Base-by-base conservation (phyloP, 2,888 invertebrate genomes). In the Hipparchia sbordonii region DNA sequence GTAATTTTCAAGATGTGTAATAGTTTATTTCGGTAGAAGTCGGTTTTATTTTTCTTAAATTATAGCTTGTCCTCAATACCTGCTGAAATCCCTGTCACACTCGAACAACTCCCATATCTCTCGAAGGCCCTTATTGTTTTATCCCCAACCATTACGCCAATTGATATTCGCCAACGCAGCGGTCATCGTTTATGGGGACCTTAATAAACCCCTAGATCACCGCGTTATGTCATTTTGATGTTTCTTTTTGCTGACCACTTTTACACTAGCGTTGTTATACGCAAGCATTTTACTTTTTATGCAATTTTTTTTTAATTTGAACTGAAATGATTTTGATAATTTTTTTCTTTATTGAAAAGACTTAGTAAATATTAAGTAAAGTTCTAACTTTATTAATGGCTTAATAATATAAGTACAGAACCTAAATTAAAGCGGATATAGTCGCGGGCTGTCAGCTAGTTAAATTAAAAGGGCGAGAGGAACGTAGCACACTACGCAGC, bases 191-290 rank as follows among this genome's bases (percentile, higher is more conserved):
- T 75, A 71, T 71, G 68, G 39, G 51, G 61, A 72, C 77, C 77
- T 73, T 75, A 76, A 78, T 80, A 79, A 78, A 77, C 77, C 77
- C 73, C 73, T 66, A 63, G 70, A 73, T 73, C 67, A 65, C 66
- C 75, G 6, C 78, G 74, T 76, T 77, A 77, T 72, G 77, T 76
- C 78, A 74, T 74, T 75, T 74, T 76, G 74, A 76, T 78, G 77
- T 54, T 59, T 54, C 67, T 63, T 67, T 70, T 54, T 62, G 56
- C 70, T 67, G 72, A 60, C 39, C 61, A 54, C 70, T 72, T 61
- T 72, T 68, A 65, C 69, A 62, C 66, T 45, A 46, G 66, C 66
- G 65, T 9, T 66, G 45, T 56, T 57, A 51, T 33, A 56, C 46
- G 63, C 33, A 23, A 51, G 51, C n/a, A 13, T 23, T 23, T 23